A percentile compares a stretch with the other conserved stretches of the same genome.
Conservation (phyloP, 2,113 vertebrate species). For the Dicrurus megarhynchus region DNA sequence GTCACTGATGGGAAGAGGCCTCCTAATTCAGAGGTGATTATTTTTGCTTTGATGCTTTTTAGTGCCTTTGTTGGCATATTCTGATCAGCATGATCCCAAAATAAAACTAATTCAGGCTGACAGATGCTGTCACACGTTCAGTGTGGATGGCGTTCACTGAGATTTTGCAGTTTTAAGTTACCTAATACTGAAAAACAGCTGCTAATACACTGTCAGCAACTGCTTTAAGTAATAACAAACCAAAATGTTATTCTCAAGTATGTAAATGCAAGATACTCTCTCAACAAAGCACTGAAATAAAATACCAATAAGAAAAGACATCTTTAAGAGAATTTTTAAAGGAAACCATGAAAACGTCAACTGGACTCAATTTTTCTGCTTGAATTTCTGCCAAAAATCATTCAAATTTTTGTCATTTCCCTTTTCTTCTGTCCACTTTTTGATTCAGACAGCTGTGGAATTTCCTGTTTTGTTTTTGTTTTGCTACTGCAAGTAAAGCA, state of each 20-base stretch:
- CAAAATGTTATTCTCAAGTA: neutral
- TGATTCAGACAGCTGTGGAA: neutral
- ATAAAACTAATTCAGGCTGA: neutral
- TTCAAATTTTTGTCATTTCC: neutral
- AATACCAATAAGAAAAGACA: neutral
- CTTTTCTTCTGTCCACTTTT: neutral
- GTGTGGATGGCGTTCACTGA: neutral
- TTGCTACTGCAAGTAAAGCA: neutral
- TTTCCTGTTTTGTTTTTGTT: constrained; percentile 19
- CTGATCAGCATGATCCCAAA: neutral
- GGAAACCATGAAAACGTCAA: neutral
- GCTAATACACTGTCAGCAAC: neutral
- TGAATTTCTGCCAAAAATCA: neutral
- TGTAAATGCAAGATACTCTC: neutral
- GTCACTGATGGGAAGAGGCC: neutral
- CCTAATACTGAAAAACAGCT: neutral
- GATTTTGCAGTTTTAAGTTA: neutral
- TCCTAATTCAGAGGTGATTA: neutral
- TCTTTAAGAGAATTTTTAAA: neutral
- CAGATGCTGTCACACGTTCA: neutral
- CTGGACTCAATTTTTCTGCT: neutral
- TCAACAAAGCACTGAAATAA: neutral
- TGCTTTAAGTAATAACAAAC: neutral
- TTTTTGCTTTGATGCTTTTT: neutral
- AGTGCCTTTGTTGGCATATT: neutral